Evolutionary conservation across 1,140 invertebrate species (phyloP).

Genomic region (Neodiprion lecontei): DNA sequence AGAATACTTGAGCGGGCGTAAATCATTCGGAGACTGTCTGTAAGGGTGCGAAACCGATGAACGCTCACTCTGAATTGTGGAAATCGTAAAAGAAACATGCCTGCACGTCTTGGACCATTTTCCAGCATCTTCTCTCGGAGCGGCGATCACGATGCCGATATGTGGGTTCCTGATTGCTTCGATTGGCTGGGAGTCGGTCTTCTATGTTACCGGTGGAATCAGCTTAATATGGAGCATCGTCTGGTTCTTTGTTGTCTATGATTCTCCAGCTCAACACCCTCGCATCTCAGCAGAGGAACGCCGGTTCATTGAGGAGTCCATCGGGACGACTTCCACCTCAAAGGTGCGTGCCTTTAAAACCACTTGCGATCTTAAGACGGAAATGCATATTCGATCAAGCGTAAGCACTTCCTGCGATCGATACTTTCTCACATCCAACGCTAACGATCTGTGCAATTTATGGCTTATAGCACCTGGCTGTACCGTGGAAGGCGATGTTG

Average conservation of each 20-base stretch:
- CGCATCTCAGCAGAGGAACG: slow-evolving; percentile 83
- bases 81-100: too few relatives aligned
- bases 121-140: slow-evolving; percentile 80
- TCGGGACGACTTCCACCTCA: slow-evolving; percentile 62
- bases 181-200: slow-evolving; percentile 85
- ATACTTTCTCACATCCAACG: too few relatives aligned
- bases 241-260: slow-evolving; percentile 87
- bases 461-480: slow-evolving; percentile 65
- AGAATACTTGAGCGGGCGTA: too few relatives aligned
- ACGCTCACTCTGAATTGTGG: too few relatives aligned
- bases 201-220: slow-evolving; percentile 81
- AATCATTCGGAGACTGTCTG: too few relatives aligned
- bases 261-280: slow-evolving; percentile 86
- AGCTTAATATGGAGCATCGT: slow-evolving; percentile 82
- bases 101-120: slow-evolving; percentile 21
- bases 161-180: slow-evolving; percentile 80
- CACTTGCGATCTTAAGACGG: background rate
- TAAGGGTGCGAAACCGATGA: too few relatives aligned
- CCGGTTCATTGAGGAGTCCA: slow-evolving; percentile 77
- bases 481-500: slow-evolving; percentile 84
- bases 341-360: background rate
- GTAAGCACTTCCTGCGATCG: too few relatives aligned
- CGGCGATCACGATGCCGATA: slow-evolving; percentile 82
- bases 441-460: background rate
- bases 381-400: background rate